Evolutionary conservation across 2,797 vertebrate species (phyloP).

Genomic region (Triplophysa bombifrons): DNA sequence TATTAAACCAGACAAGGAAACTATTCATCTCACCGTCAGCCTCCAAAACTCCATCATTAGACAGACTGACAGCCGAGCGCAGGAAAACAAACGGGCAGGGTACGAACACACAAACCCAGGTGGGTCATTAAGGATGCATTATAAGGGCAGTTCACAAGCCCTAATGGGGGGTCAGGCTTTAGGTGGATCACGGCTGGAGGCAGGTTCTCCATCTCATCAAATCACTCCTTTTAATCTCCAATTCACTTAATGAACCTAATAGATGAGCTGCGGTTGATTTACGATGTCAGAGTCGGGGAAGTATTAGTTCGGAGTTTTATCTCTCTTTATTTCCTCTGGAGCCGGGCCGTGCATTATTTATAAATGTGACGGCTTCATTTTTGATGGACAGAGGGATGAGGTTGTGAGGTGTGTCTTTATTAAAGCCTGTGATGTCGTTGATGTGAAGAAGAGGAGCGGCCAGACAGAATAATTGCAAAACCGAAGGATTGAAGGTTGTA

Average conservation of each 20-base stretch:
- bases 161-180: slow-evolving; percentile 43
- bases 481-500: neutral
- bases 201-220: slow-evolving; percentile 69
- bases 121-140: slow-evolving; percentile 66
- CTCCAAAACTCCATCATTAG: slow-evolving; percentile 83
- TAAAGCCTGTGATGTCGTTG: slow-evolving; percentile 38
- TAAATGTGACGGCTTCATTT: slow-evolving; percentile 61
- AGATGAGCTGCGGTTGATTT: slow-evolving; percentile 73
- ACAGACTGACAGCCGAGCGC: slow-evolving; percentile 81
- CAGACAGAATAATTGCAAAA: slow-evolving; percentile 12
- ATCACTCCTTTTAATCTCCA: slow-evolving; percentile 73
- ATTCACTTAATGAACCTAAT: slow-evolving; percentile 78
- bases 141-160: slow-evolving; percentile 56
- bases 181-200: slow-evolving; percentile 65
- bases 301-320: slow-evolving; percentile 74
- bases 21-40: slow-evolving; percentile 78
- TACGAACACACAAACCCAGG: slow-evolving; percentile 78
- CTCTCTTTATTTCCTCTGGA: slow-evolving; percentile 67
- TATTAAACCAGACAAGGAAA: slow-evolving; percentile 80
- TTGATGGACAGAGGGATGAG: slow-evolving; percentile 32
- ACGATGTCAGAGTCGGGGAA: slow-evolving; percentile 70
- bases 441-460: neutral
- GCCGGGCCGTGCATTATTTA: slow-evolving; percentile 69
- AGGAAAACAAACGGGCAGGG: slow-evolving; percentile 77
- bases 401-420: slow-evolving; percentile 33